Evolutionary conservation across 2,113 vertebrate genomes (phyloP).

Genomic region (Bagarius yarrelli): DNA sequence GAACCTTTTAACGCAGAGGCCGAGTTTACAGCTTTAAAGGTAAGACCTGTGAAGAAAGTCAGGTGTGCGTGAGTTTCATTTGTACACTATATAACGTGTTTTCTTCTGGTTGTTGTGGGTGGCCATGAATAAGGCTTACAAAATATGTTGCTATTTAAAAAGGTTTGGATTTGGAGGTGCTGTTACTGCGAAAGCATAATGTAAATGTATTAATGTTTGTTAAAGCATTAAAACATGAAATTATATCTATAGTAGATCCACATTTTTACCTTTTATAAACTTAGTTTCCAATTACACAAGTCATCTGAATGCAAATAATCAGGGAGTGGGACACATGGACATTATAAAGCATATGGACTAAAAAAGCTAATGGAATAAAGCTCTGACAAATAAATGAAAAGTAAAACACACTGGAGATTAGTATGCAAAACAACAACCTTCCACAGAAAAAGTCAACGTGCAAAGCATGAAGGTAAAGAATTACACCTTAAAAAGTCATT

Average conservation of each 20-base stretch:
- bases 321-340: too few relatives aligned
- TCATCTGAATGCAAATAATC: too few relatives aligned
- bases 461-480: neutral
- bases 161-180: slow-evolving; percentile 1
- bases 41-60: slow-evolving; percentile 68
- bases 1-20: slow-evolving; percentile 2
- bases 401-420: neutral
- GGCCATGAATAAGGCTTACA: slow-evolving; percentile 20
- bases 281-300: too few relatives aligned
- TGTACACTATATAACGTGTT: slow-evolving; percentile 25
- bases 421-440: neutral
- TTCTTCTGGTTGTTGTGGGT: slow-evolving; percentile 23
- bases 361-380: neutral
- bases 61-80: slow-evolving; percentile 60
- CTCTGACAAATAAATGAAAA: neutral
- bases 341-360: neutral
- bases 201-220: neutral
- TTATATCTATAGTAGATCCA: neutral
- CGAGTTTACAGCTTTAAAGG: slow-evolving; percentile 51
- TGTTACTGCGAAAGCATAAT: neutral
- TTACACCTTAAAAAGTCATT: neutral
- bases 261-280: neutral
- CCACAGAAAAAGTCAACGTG: neutral
- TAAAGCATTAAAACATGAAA: neutral
- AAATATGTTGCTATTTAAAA: slow-evolving; percentile 19